Conservation (phyloP, 2,888 invertebrate genomes). For the Venusia cambrica region DNA sequence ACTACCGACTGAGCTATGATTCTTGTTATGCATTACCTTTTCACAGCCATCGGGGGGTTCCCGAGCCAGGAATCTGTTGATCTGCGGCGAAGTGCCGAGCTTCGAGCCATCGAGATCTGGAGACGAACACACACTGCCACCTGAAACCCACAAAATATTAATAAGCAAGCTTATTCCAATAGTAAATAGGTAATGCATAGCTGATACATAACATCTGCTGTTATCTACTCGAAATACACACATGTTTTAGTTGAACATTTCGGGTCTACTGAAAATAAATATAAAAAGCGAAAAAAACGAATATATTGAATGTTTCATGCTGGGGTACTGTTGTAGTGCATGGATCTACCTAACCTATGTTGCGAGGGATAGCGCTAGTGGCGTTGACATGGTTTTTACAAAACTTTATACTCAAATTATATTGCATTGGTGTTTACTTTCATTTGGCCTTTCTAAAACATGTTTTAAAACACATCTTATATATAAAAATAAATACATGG, state of each 20-base stretch:
- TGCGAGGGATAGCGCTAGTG: conserved; percentile 26
- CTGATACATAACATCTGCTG: conserved; percentile 2
- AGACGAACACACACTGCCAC: conserved; percentile 88
- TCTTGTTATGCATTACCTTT: no score
- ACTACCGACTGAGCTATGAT: no score
- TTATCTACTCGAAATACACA: no score
- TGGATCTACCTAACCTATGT: conserved; percentile 23
- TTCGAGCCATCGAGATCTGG: conserved; percentile 87
- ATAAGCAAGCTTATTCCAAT: background rate
- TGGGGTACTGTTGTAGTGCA: conserved; percentile 16
- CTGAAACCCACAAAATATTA: conserved; percentile 57
- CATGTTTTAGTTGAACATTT: no score
- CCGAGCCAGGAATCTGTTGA: conserved; percentile 91
- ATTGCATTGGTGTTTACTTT: no score
- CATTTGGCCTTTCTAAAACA: no score
- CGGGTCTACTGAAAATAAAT: conserved; percentile 7
- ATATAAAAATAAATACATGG: no score
- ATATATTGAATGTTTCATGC: conserved; percentile 7
- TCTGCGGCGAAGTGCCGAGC: conserved; percentile 90
- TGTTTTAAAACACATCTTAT: no score
- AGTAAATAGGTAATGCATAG: conserved; percentile 2
- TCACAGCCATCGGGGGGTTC: conserved; percentile 96
- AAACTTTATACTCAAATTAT: no score
- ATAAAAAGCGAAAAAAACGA: conserved; percentile 18
- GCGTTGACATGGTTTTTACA: conserved; percentile 17